These are phyloP conservation scores for Pyrrhosoma nymphula DNA, from an alignment of 2,888 invertebrate species.

Conservation along the genomic window DNA sequence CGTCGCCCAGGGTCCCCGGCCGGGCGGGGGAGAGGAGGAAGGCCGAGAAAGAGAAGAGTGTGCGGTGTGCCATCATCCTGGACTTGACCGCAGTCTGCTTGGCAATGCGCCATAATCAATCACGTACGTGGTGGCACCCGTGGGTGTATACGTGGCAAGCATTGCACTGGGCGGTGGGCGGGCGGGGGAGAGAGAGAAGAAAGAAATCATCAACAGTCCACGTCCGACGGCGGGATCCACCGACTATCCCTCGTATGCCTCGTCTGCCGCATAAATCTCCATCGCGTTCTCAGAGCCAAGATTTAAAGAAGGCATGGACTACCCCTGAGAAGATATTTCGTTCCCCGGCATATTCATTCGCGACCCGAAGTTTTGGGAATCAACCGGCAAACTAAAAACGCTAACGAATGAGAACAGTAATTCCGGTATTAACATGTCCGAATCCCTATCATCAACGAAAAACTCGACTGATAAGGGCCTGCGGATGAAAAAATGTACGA, in stretches of 20 bases:
- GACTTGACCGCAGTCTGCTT: constrained; percentile 11
- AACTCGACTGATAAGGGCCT: too few species aligned
- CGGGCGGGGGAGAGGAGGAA: not conserved
- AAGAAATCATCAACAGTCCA: not conserved
- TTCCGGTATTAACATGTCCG: too few species aligned
- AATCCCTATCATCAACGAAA: too few species aligned
- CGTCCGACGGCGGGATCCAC: not conserved
- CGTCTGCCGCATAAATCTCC: not conserved
- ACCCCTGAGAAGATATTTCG: not conserved
- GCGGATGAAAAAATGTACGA: too few species aligned
- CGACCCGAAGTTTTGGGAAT: not conserved
- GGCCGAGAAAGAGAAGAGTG: not conserved
- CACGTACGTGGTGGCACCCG: constrained; percentile 18
- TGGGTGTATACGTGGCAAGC: too few species aligned
- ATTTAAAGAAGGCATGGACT: not conserved
- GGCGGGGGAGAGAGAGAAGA: not conserved
- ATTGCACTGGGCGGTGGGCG: not conserved
- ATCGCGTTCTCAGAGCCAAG: not conserved
- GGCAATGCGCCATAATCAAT: constrained; percentile 11
- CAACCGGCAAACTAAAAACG: not conserved
- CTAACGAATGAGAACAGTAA: too few species aligned
- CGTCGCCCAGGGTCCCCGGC: not conserved
- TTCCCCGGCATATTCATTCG: not conserved
- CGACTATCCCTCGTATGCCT: not conserved
- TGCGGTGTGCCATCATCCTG: not conserved